Evolutionary conservation across 2,797 vertebrate genomes (phyloP), one percentile per base, ranked within the genome.

Genomic region (Lithobates pipiens): DNA sequence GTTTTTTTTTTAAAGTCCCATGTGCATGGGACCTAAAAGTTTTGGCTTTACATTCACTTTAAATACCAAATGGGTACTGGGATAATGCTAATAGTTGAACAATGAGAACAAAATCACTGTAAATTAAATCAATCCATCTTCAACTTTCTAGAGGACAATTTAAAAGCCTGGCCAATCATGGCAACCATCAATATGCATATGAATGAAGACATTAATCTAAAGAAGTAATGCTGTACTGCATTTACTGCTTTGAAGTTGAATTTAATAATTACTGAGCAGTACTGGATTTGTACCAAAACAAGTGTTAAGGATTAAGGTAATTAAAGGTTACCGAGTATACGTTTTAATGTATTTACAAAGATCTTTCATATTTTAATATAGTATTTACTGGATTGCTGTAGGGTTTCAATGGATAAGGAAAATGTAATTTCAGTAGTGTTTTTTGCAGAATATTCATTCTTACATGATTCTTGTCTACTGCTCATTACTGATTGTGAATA

Each of bases 251-350:
- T 76, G 10, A 76, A 46, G 27, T 29, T 68, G 61, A 23, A 57
- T 74, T 83, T 73, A 76, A 75, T 84, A 71, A 77, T 77, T 84
- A 77, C 74, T 84, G 46, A 71, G 75, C 16, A 21, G 29, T 71
- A 54, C 34, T 84, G 74, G 29, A 84, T 70, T 84, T 71, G 27
- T 29, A 77, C 75, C 74, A 84, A 76, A 84, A 77, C 46, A 76
- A 71, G 44, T 76, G 34, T 83, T 83, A 76, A 65, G 73, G 25
- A 75, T 67, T 54, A 65, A 65, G 27, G 25, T 76, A 67, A 76
- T 83, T 83, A 76, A 71, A 76, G 54, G 61, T 75, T 34, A 29
- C n/a, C 57, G 39, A 39, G 39, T 39, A 39, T 39, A 39, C 39
- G 1, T 39, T 39, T 39, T 39, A 39, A 39, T 39, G 39, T 39